phyloP scores from a whole-genome alignment of 2,113 vertebrate species.

The Anoplopoma fimbria region DNA sequence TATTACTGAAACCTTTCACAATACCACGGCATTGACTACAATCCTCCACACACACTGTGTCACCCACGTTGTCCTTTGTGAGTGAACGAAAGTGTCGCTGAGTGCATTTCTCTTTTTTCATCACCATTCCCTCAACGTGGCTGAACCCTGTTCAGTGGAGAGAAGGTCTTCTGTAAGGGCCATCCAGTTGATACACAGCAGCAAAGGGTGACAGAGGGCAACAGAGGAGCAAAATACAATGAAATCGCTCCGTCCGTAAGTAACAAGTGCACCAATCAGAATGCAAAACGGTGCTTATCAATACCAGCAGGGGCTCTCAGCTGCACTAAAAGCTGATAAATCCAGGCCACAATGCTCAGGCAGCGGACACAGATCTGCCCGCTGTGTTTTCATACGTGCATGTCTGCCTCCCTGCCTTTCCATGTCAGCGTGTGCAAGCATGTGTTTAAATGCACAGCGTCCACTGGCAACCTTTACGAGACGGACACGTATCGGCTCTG shows the following conservation, averaged over 20 bases:
- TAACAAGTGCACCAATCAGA: background rate
- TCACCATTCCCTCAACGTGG: background rate
- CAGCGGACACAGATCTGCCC: constrained; percentile 24
- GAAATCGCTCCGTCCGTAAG: background rate
- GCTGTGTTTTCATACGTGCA: constrained; percentile 37
- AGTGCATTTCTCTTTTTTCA: constrained; percentile 10
- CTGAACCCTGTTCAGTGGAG: background rate
- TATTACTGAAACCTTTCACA: background rate
- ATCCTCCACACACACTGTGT: background rate
- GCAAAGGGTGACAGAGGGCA: background rate
- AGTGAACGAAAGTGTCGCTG: background rate
- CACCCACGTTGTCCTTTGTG: background rate
- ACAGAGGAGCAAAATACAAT: background rate
- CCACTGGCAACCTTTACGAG: constrained; percentile 42
- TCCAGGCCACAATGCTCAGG: constrained; percentile 16
- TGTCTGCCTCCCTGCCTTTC: background rate
- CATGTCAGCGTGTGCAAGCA: constrained; percentile 33
- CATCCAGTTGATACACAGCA: background rate
- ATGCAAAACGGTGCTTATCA: constrained; percentile 19
- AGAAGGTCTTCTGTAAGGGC: background rate
- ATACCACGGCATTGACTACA: background rate
- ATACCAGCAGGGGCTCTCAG: constrained; percentile 11
- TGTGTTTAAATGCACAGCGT: constrained; percentile 43
- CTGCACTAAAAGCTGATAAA: constrained; percentile 27
- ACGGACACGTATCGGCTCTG: constrained; percentile 18